Conservation (phyloP, 2,113 vertebrate species). For the Amblyornis subalaris region DNA sequence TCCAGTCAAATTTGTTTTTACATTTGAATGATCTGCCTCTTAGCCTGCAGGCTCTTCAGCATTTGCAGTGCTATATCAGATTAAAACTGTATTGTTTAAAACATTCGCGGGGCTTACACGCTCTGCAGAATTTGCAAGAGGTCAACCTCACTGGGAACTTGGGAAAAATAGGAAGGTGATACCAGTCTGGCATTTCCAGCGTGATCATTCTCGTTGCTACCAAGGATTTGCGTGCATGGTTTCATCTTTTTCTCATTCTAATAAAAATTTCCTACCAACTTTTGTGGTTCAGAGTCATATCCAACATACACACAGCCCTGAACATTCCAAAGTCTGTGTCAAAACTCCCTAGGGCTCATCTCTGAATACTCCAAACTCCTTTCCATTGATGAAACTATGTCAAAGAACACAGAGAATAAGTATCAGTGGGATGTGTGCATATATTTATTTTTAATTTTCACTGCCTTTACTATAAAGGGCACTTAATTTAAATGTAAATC, state of each 20-base stretch:
- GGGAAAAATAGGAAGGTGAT: conserved; percentile 77
- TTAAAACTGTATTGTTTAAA: conserved; percentile 39
- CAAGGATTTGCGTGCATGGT: not conserved
- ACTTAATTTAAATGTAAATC: not conserved
- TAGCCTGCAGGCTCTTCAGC: conserved; percentile 11
- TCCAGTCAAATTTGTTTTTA: conserved; percentile 48
- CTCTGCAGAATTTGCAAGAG: conserved; percentile 78
- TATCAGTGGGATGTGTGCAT: not conserved
- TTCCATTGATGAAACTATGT: not conserved
- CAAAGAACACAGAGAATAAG: not conserved
- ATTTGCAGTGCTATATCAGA: conserved; percentile 14
- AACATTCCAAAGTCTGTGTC: not conserved
- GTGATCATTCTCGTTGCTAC: not conserved
- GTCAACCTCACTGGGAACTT: conserved; percentile 82
- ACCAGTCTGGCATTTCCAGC: not conserved
- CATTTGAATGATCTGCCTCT: conserved; percentile 51
- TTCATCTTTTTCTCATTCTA: not conserved
- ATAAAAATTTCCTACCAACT: not conserved
- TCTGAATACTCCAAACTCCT: not conserved
- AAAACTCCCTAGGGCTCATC: not conserved
- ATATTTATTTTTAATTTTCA: not conserved
- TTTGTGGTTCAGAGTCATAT: not conserved
- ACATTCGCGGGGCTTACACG: conserved; percentile 73
- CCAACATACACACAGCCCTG: not conserved
- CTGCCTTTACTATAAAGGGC: not conserved